Base-by-base conservation (phyloP, 2,113 vertebrate genomes). In the Hippocampus guttulatus region DNA sequence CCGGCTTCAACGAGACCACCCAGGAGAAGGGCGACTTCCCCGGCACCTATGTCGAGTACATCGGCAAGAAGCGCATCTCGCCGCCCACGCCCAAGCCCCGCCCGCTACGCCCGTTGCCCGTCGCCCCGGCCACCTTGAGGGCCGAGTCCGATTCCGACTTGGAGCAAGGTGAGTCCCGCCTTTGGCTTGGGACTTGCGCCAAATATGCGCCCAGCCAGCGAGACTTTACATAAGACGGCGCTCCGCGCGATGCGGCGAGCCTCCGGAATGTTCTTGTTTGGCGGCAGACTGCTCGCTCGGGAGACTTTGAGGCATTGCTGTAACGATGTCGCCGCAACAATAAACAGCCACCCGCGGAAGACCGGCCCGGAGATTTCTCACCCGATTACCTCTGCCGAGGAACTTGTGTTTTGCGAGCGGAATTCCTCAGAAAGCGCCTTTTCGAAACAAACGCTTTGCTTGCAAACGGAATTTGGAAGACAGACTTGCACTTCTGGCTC, bases 1-100 rank as follows among this genome's bases (percentile, higher is more conserved):
- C 94, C 66, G 97, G 97, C 81, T 95, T 93, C 79, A 99, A 99
- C 54, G 96, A 98, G 93, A 98, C 92, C 73, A 98, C 96, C 3
- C 95, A 96, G 77, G 96, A 96, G 84, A 95, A 95, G 20, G 97
- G 97, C 4, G 97, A 99, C 91, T 99, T 99, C 81, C 97, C 97
- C 3, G 97, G 97, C 87, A 98, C 97, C 27, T 99, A 99, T 0
- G 97, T 99, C 23, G 97, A 98, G 87, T 99, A 94, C 81, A 90
- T 98, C 11, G 96, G 96, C 75, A 95, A 93, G 88, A 98, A 95
- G 85, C 95, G 92, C 88, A 95, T 98, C 83, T 95, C 95, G 1
- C 97, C 96, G 23, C 97, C 97, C 0, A 98, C 96, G 23, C 97
- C 97, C 1, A 99, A 98, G 85, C 97, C 97, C 40, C 92, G 97